Evolutionary conservation across 1,140 invertebrate genomes (phyloP), one percentile per base, ranked within the genome.

Genomic region (Mizuhopecten yessoensis): DNA sequence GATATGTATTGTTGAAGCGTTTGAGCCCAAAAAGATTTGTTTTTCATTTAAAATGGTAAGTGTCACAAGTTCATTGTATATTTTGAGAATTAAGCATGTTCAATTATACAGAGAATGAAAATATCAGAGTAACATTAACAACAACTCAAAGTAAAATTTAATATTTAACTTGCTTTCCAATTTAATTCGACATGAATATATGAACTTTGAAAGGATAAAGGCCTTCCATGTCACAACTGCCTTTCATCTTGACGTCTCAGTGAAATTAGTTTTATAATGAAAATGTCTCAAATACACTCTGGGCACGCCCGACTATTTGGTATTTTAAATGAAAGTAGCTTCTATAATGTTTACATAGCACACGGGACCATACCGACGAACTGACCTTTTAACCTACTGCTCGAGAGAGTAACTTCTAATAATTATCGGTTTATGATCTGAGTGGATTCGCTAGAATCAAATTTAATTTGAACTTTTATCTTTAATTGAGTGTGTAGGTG

Each of bases 251-350:
- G 45, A 20, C 45, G 17, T 20, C 57, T 75, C 1, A 75, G 9
- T 29, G 57, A n/a, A 75, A 75, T 75, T 75, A 23, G 29, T 29
- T 75, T 75, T 75, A 29, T 9, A 29, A 29, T 13, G 23, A 29
- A n/a, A 75, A n/a, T 57, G n/a, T n/a, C 57, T 75, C 57, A 75
- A 45, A 75, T n/a, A 75, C n/a, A 11, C n/a, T 39, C 36, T 39
- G 36, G 36, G 5, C 36, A 7, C 13, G n/a, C 11, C 57, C 3
- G 45, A 17, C 45, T 49, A 20, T 49, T 39, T 39, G 13, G 36
- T 39, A 39, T 39, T 29, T 75, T 75, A 75, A 75, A 75, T 75
- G 0, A 39, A 11, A 75, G 17, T 75, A 17, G 11, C 3, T 75
- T 75, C 57, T 29, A n/a, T 75, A 75, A 75, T 75, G 57, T 75